These are phyloP conservation scores for Cisticola juncidis DNA, from an alignment of 2,113 vertebrate species.

Conservation along the genomic window DNA sequence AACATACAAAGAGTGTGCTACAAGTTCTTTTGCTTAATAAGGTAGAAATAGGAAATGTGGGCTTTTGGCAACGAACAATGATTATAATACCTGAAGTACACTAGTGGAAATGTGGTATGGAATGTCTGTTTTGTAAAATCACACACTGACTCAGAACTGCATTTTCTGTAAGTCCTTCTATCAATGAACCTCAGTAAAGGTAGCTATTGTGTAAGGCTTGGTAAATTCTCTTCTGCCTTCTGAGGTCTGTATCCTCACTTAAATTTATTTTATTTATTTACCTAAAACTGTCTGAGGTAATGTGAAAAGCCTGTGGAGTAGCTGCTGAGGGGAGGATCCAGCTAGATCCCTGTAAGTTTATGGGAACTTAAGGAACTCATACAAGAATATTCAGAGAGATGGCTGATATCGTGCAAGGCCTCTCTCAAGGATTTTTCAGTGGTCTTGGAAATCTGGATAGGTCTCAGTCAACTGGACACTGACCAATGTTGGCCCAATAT, in stretches of 20 bases:
- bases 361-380: not conserved
- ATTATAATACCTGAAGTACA: not conserved
- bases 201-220: not conserved
- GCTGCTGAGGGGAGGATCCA: not conserved
- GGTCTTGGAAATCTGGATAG: not conserved
- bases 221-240: not conserved
- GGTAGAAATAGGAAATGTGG: not conserved
- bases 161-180: not conserved
- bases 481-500: not conserved
- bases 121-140: not conserved
- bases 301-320: not conserved
- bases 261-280: not conserved
- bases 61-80: not conserved
- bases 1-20: not conserved
- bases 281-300: not conserved
- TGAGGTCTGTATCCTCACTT: not conserved
- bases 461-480: not conserved
- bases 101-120: not conserved
- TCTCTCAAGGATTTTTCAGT: not conserved
- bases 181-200: not conserved
- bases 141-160: not conserved
- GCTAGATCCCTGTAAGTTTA: not conserved
- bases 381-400: not conserved
- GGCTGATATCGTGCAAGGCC: not conserved
- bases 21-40: not conserved